phyloP scores from a whole-genome alignment of 2,888 invertebrate genomes.

The Theodoxus fluviatilis region DNA sequence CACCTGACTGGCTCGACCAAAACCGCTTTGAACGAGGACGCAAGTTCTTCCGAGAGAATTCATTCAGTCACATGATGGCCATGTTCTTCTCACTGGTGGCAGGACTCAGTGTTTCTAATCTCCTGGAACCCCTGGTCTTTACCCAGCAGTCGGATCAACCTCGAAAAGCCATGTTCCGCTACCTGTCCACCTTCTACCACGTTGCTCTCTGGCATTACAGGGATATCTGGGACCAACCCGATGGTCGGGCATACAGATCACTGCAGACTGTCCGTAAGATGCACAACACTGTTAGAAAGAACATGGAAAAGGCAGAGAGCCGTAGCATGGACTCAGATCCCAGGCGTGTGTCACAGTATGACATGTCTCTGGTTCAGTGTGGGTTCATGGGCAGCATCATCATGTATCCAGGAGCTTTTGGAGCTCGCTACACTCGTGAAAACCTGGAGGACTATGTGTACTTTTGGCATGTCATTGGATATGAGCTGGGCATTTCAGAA shows the following conservation, averaged over 20 bases:
- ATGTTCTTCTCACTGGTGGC: too few species aligned
- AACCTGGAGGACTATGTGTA: constrained; percentile 81
- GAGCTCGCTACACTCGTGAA: constrained; percentile 72
- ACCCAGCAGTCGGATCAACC: too few species aligned
- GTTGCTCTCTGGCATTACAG: constrained; percentile 80
- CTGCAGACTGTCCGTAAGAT: constrained; percentile 66
- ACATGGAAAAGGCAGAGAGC: constrained; percentile 42
- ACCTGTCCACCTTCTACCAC: constrained; percentile 80
- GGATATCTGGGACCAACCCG: constrained; percentile 71
- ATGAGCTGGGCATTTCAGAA: constrained; percentile 83
- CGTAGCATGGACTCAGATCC: too few species aligned
- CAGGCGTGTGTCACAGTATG: constrained; percentile 77
- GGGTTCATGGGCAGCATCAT: constrained; percentile 83
- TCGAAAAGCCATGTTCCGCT: constrained; percentile 80
- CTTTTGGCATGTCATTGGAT: constrained; percentile 84
- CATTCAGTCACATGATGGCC: too few species aligned
- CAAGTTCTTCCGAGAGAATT: too few species aligned
- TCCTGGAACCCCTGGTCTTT: too few species aligned
- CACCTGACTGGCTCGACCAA: too few species aligned
- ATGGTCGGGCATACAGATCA: constrained; percentile 66
- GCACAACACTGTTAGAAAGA: constrained; percentile 69
- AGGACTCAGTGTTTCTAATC: too few species aligned
- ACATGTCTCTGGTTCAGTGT: constrained; percentile 85
- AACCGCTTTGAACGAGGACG: too few species aligned
- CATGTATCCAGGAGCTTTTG: constrained; percentile 72